A percentile compares a stretch with the other conserved stretches of the same genome.
phyloP scores from a whole-genome alignment of 64 coral and sea anemone species.

The Exaiptasia diaphana region DNA sequence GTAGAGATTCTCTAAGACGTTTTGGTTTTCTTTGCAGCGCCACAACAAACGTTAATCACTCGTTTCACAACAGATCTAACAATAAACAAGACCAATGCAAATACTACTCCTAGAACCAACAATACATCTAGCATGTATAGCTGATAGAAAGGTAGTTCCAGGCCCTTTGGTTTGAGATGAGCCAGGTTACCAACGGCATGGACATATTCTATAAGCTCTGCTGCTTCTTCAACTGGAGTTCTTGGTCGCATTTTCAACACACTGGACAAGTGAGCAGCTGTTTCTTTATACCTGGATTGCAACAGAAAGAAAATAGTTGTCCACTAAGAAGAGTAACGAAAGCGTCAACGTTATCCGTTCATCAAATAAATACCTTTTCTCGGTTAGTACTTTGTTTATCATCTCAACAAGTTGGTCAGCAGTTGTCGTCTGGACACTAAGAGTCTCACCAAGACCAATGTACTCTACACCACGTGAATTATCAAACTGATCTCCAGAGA shows the following conservation, averaged over 20 bases:
- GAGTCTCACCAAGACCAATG: constrained; percentile 8
- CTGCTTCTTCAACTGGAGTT: constrained; percentile 20
- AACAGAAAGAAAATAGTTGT: background rate
- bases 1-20: too few species aligned
- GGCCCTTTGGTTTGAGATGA: background rate
- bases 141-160: constrained; percentile 22
- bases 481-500: constrained; percentile 39
- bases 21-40: background rate
- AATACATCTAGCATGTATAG: constrained; percentile 26
- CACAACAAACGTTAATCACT: background rate
- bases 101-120: background rate
- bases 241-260: background rate
- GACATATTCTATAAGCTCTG: constrained; percentile 6
- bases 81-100: background rate
- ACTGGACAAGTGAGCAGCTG: background rate
- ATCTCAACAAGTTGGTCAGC: background rate
- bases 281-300: background rate
- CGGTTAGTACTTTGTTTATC: background rate
- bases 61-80: background rate
- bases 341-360: background rate
- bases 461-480: constrained; percentile 10
- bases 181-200: background rate
- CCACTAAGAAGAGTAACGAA: background rate
- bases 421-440: background rate
- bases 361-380: too few species aligned